These are phyloP conservation scores for Drosophila setifemur DNA, from an alignment of 1,140 invertebrate species.

Conservation along the genomic window DNA sequence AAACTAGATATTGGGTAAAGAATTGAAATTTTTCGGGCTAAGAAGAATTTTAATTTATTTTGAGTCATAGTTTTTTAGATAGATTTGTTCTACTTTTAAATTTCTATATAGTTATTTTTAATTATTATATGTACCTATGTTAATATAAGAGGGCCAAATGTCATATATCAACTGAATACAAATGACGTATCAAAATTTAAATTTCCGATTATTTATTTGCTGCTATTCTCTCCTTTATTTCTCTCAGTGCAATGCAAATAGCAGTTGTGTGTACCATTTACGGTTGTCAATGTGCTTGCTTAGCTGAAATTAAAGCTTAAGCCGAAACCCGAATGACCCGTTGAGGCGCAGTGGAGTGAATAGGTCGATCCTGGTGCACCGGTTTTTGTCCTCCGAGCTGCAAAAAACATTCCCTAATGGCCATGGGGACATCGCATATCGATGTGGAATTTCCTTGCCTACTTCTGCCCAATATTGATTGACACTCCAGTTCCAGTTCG, in stretches of 20 bases:
- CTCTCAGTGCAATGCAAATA: slow-evolving; percentile 20
- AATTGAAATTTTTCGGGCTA: too few relatives aligned
- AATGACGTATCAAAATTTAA: too few relatives aligned
- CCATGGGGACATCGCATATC: slow-evolving; percentile 7
- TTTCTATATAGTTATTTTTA: too few relatives aligned
- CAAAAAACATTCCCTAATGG: slow-evolving; percentile 38
- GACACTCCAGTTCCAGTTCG: neutral
- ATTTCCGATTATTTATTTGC: too few relatives aligned
- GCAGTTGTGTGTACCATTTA: slow-evolving; percentile 48
- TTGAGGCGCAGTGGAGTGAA: neutral
- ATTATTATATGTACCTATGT: too few relatives aligned
- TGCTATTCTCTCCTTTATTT: too few relatives aligned
- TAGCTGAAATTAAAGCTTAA: slow-evolving; percentile 43
- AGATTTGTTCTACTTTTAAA: too few relatives aligned
- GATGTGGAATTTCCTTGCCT: slow-evolving; percentile 14
- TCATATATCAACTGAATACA: too few relatives aligned
- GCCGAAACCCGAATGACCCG: slow-evolving; percentile 18
- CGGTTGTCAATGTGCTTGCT: slow-evolving; percentile 65
- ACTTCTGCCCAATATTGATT: slow-evolving; percentile 19
- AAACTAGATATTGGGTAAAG: too few relatives aligned
- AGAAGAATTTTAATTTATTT: too few relatives aligned
- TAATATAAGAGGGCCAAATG: too few relatives aligned
- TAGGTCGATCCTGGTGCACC: slow-evolving; percentile 1
- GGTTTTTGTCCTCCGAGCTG: neutral
- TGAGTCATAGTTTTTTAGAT: too few relatives aligned